Evolutionary conservation across 2,888 invertebrate species (phyloP).

Genomic region (Leptinotarsa tumamoca): DNA sequence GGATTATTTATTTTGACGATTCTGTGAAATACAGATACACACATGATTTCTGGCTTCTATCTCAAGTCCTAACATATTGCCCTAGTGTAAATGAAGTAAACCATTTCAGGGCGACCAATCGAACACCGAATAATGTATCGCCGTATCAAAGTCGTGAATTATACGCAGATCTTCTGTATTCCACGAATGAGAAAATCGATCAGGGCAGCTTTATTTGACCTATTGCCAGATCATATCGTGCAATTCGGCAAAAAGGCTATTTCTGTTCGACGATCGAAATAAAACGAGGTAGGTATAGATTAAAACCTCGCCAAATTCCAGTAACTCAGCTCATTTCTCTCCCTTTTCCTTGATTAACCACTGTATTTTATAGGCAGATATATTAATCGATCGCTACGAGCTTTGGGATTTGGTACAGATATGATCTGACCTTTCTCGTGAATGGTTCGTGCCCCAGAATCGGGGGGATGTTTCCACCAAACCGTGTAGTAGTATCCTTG

Average conservation of each 20-base stretch:
- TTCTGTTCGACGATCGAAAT: conserved; percentile 11
- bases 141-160: conserved; percentile 31
- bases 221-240: conserved; percentile 7
- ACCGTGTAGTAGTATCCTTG: neutral
- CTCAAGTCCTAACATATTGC: neutral
- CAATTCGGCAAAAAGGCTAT: conserved; percentile 8
- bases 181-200: conserved; percentile 34
- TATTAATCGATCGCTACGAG: conserved; percentile 11
- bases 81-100: neutral
- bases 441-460: conserved; percentile 13
- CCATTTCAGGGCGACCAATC: conserved; percentile 8
- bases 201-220: conserved; percentile 10
- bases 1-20: no score
- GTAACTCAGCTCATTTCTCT: conserved; percentile 1
- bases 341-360: conserved; percentile 1
- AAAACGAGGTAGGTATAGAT: no score
- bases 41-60: neutral
- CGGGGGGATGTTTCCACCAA: neutral
- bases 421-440: conserved; percentile 10
- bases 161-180: conserved; percentile 30
- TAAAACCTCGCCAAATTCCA: neutral
- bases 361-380: conserved; percentile 1
- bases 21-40: neutral
- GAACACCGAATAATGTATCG: conserved; percentile 20
- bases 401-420: conserved; percentile 4